phyloP scores from a whole-genome alignment of 2,113 vertebrate genomes.

The Atlantisia rogersi region DNA sequence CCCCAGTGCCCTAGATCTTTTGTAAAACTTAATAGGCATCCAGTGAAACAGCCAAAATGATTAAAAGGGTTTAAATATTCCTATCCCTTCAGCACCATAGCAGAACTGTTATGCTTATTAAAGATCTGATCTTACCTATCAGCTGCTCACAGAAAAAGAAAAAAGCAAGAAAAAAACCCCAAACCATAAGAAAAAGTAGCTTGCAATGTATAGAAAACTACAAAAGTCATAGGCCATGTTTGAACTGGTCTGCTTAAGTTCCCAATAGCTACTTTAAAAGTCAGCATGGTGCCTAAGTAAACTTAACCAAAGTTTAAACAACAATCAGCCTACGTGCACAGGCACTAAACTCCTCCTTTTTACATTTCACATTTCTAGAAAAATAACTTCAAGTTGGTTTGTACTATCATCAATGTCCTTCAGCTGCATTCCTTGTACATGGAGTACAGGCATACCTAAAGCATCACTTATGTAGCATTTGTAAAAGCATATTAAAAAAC shows the following conservation, averaged over 20 bases:
- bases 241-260: not conserved
- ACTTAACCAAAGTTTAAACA: not conserved
- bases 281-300: not conserved
- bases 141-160: not conserved
- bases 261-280: not conserved
- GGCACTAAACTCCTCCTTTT: not conserved
- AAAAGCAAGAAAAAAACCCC: not conserved
- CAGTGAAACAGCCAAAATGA: not conserved
- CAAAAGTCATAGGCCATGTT: not conserved
- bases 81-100: not conserved
- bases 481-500: not conserved
- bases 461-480: not conserved
- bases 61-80: not conserved
- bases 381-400: not conserved
- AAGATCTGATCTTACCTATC: not conserved
- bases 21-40: not conserved
- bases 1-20: not conserved
- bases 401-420: not conserved
- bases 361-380: not conserved
- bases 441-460: not conserved
- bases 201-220: not conserved
- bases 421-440: not conserved
- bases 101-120: not conserved
- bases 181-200: not conserved
- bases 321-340: accelerated